phyloP scores from a whole-genome alignment of 1,140 invertebrate genomes.

The Diachasmimorpha longicaudata region DNA sequence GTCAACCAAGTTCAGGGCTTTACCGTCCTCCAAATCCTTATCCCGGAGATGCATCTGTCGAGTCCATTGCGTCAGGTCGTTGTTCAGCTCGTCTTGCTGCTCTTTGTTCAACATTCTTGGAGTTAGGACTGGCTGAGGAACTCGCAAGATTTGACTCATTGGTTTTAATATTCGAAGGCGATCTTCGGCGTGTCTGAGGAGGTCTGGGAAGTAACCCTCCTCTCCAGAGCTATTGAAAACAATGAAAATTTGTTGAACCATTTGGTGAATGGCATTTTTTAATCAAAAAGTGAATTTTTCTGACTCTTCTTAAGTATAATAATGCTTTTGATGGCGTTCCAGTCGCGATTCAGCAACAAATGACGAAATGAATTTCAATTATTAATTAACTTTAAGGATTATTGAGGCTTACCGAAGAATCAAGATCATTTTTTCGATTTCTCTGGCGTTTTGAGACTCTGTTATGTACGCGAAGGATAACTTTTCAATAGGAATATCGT shows the following conservation, averaged over 20 bases:
- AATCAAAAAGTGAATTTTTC: too few relatives aligned
- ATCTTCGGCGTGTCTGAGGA: conserved; percentile 65
- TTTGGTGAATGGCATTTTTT: too few relatives aligned
- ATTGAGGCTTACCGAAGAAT: conserved; percentile 60
- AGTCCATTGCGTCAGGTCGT: conserved; percentile 61
- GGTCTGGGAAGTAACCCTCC: conserved; percentile 71
- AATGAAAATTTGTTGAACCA: not conserved
- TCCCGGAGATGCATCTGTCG: conserved; percentile 59
- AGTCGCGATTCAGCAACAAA: too few relatives aligned
- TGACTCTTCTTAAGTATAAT: too few relatives aligned
- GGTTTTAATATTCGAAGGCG: conserved; percentile 64
- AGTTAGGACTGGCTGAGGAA: conserved; percentile 58
- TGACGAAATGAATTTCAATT: too few relatives aligned
- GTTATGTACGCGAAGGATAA: conserved; percentile 68
- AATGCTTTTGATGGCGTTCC: too few relatives aligned
- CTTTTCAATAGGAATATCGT: conserved; percentile 66
- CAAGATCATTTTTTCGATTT: conserved; percentile 68
- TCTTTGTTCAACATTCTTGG: conserved; percentile 51
- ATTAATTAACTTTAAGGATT: not conserved
- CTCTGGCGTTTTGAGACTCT: conserved; percentile 61
- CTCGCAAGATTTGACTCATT: conserved; percentile 62
- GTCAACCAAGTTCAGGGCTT: conserved; percentile 18
- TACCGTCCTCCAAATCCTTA: conserved; percentile 48
- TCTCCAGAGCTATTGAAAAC: conserved; percentile 66
- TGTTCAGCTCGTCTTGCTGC: conserved; percentile 54